Percentiles rank a stretch among this genome's conserved stretches.
phyloP scores from a whole-genome alignment of 2,888 invertebrate genomes.

The Acronicta leporina region DNA sequence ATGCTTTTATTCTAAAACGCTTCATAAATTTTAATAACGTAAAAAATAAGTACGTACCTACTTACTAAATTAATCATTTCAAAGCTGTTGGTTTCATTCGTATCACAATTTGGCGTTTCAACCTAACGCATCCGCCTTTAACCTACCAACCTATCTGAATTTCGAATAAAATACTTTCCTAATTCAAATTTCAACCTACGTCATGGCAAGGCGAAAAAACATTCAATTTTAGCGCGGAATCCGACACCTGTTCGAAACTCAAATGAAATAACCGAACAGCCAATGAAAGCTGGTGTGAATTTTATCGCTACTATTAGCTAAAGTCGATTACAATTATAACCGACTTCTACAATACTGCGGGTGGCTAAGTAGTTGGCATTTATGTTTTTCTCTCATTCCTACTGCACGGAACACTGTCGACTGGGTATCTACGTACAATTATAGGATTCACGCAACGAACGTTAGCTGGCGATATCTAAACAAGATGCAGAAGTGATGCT shows the following conservation, averaged over 20 bases:
- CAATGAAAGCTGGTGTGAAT: conserved; percentile 32
- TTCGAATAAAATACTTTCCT: too few species aligned
- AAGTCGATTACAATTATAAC: conserved; percentile 19
- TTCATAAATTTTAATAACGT: too few species aligned
- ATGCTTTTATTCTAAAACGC: too few species aligned
- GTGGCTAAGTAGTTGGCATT: conserved; percentile 32
- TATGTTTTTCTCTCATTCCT: conserved; percentile 30
- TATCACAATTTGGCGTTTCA: too few species aligned
- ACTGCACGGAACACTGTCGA: conserved; percentile 18
- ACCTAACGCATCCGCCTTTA: too few species aligned
- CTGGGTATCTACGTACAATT: conserved; percentile 16
- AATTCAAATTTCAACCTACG: too few species aligned
- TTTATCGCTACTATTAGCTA: conserved; percentile 21
- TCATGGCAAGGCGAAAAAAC: too few species aligned
- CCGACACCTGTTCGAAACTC: neutral
- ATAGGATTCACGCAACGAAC: conserved; percentile 44
- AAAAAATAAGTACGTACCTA: too few species aligned
- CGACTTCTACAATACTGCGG: conserved; percentile 38
- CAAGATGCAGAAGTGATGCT: conserved; percentile 46
- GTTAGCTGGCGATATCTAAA: conserved; percentile 39
- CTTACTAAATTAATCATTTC: too few species aligned
- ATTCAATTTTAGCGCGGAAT: too few species aligned
- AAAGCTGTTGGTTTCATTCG: too few species aligned
- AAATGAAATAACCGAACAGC: neutral
- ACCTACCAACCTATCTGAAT: too few species aligned